phyloP scores from a whole-genome alignment of 1,140 invertebrate genomes.

The Plutomurus gul region DNA sequence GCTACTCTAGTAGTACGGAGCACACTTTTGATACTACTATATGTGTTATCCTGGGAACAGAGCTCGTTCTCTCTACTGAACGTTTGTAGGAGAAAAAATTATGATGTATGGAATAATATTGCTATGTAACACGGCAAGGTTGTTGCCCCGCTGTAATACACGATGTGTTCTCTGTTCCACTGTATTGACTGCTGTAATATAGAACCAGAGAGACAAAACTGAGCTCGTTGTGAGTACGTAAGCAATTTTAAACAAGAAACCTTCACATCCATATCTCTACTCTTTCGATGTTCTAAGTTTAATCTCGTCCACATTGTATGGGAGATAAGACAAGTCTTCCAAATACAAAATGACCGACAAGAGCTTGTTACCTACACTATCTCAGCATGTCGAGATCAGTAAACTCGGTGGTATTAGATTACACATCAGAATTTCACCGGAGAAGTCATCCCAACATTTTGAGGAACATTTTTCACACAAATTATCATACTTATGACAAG shows the following conservation, averaged over 20 bases:
- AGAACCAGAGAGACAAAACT: background rate
- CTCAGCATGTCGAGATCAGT: background rate
- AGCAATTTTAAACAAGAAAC: too few species aligned
- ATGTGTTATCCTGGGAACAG: background rate
- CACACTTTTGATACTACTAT: background rate
- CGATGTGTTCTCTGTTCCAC: background rate
- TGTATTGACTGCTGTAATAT: background rate
- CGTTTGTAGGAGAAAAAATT: background rate
- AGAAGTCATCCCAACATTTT: background rate
- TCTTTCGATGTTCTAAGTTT: too few species aligned
- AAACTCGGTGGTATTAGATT: constrained; percentile 12
- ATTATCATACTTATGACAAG: background rate
- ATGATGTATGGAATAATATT: constrained; percentile 17
- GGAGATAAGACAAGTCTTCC: too few species aligned
- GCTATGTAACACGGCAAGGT: background rate
- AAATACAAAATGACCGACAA: too few species aligned
- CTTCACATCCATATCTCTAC: too few species aligned
- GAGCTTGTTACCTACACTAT: too few species aligned
- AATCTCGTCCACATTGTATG: too few species aligned
- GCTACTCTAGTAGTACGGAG: too few species aligned
- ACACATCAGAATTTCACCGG: background rate
- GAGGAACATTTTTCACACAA: constrained; percentile 11
- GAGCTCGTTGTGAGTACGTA: too few species aligned
- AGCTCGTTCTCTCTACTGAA: background rate
- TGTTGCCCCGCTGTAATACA: background rate